Conservation (phyloP, 2,888 invertebrate species). For the Philopedon plagiatum region DNA sequence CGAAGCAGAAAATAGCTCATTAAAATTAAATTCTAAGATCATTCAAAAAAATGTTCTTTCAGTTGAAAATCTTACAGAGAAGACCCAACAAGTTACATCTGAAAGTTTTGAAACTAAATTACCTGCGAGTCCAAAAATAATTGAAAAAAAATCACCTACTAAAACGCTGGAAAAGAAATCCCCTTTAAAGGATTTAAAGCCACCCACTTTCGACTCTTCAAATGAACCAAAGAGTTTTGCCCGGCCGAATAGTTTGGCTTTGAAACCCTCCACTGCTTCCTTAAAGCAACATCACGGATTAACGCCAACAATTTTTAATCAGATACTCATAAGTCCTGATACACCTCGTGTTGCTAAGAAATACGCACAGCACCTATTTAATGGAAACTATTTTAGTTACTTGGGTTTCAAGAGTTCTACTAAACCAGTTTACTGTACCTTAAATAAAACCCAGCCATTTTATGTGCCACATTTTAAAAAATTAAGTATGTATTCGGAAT, state of each 20-base stretch:
- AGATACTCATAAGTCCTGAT: constrained; percentile 90
- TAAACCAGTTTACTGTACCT: constrained; percentile 91
- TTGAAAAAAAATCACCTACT: constrained; percentile 21
- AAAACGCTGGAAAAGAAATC: constrained; percentile 22
- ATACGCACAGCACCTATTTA: constrained; percentile 89
- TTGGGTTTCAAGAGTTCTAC: constrained; percentile 92
- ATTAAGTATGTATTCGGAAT: constrained; percentile 97
- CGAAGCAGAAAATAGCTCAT: background rate
- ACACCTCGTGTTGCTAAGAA: constrained; percentile 92
- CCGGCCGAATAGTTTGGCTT: constrained; percentile 85
- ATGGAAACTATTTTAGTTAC: constrained; percentile 94
- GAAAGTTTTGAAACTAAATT: constrained; percentile 17
- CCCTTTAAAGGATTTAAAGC: constrained; percentile 34
- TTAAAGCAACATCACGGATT: constrained; percentile 87
- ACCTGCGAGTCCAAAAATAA: background rate
- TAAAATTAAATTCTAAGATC: constrained; percentile 1
- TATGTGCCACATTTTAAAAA: constrained; percentile 92
- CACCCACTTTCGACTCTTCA: no score
- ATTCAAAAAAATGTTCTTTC: constrained; percentile 8
- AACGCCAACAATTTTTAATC: constrained; percentile 85
- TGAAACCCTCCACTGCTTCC: constrained; percentile 88
- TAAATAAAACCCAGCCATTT: constrained; percentile 94
- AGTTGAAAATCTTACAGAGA: constrained; percentile 21
- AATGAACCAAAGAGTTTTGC: constrained; percentile 77
- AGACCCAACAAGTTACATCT: background rate